phyloP scores from a whole-genome alignment of 2,888 invertebrate genomes.

The Mayetiola destructor region DNA sequence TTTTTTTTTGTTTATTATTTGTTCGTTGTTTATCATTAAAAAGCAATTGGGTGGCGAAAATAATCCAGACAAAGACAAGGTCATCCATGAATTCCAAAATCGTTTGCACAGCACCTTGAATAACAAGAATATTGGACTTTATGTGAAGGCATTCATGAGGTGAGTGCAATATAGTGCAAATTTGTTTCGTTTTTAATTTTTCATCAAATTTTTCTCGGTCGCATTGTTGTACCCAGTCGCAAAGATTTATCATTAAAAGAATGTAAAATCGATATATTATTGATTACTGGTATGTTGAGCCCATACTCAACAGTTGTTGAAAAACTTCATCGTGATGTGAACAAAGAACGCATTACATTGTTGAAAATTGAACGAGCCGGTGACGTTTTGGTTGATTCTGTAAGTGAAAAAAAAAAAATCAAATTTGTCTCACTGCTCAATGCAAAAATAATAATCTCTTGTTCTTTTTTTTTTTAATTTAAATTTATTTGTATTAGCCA shows the following conservation, averaged over 20 bases:
- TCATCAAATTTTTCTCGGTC: background rate
- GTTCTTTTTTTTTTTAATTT: background rate
- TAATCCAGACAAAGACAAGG: slow-evolving; percentile 53
- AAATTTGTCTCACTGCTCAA: no score
- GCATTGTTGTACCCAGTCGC: slow-evolving; percentile 38
- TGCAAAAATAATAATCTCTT: no score
- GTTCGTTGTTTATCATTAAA: no score
- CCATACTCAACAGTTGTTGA: slow-evolving; percentile 69
- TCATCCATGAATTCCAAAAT: slow-evolving; percentile 60
- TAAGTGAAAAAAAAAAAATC: slow-evolving; percentile 41
- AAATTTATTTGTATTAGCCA: slow-evolving; percentile 41
- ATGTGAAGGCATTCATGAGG: slow-evolving; percentile 72
- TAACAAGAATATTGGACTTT: slow-evolving; percentile 64
- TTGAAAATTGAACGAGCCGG: slow-evolving; percentile 73
- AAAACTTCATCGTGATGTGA: slow-evolving; percentile 60
- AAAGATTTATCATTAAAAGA: slow-evolving; percentile 55
- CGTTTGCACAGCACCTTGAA: slow-evolving; percentile 61
- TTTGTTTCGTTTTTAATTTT: no score
- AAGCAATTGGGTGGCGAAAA: slow-evolving; percentile 36
- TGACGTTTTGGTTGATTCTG: slow-evolving; percentile 75
- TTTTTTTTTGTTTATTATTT: no score
- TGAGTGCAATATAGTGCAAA: slow-evolving; percentile 35
- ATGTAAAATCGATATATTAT: slow-evolving; percentile 60
- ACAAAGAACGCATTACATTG: slow-evolving; percentile 69
- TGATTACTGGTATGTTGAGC: slow-evolving; percentile 65